Evolutionary conservation across 2,113 vertebrate species (phyloP), one percentile per base, ranked within the genome.

Genomic region (Pseudopipra pipra): DNA sequence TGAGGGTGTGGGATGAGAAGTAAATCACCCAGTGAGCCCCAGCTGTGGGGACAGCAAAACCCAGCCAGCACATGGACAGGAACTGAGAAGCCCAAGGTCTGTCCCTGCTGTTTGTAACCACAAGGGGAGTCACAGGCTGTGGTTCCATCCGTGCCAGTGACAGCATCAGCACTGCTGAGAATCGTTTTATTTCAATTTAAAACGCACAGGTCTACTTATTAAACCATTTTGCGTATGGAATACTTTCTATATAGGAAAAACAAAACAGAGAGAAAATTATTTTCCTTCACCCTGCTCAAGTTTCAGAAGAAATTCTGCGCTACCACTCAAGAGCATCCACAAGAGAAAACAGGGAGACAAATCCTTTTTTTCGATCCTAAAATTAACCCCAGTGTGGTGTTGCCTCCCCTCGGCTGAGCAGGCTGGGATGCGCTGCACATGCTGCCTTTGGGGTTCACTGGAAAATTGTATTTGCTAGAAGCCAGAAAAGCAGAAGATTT

Each of bases 241-340:
- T 62, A 14, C 62, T 92, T 76, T 70, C 20, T 75, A 46, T 17
- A 37, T 16, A 43, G 30, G 11, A 37, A 67, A 44, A 24, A 51
- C 25, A 1, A 44, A 14, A 35, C 2, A 28, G 8, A 44, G 20
- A 79, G 33, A 76, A 91, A 87, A 87, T 70, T 39, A 28, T 72
- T 91, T 90, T 90, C 74, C 62, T 95, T 76, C 54, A 3, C 46
- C 23, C 74, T 37, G 43, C 73, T 92, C 55, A 5, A 59, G 67
- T 96, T 94, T 28, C 95, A 62, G 81, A 83, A 80, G 91, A 94
- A 96, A 95, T 96, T 95, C 92, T 80, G 65, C 1, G 18, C 74
- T 89, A 47, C 87, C 56, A 39, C 66, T 70, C 7, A 51, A 83
- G 62, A 94, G 43, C 51, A 70, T 33, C 80, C 54, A 2, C 73